Conservation (phyloP, 1,140 invertebrate species). For the Drosophila auraria region DNA sequence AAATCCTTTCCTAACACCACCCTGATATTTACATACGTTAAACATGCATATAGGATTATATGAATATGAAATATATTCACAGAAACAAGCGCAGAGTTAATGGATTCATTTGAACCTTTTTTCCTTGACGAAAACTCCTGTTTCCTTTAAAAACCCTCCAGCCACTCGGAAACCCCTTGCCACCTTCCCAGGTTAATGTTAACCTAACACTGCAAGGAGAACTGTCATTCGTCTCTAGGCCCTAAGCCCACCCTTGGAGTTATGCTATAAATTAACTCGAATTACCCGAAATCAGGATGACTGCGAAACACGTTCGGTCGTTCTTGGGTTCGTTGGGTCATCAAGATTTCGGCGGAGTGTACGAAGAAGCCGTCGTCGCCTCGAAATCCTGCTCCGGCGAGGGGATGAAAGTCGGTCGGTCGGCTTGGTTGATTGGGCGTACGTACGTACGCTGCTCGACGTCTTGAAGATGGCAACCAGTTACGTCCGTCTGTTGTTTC, state of each 20-base stretch:
- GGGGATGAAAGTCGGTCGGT: constrained; percentile 70
- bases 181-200: constrained; percentile 5
- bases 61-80: constrained; percentile 5
- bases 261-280: constrained; percentile 57
- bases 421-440: constrained; percentile 45
- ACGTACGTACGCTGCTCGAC: constrained; percentile 19
- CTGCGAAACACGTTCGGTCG: constrained; percentile 40
- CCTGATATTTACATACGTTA: not conserved
- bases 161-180: constrained; percentile 4
- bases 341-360: constrained; percentile 60
- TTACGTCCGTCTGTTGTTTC: constrained; percentile 47
- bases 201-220: not conserved
- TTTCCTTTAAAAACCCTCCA: not conserved
- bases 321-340: constrained; percentile 33
- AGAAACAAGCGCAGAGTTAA: not conserved
- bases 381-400: constrained; percentile 40
- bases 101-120: constrained; percentile 9
- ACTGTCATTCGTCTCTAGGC: not conserved
- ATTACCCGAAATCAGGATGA: constrained; percentile 36
- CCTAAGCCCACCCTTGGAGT: constrained; percentile 19
- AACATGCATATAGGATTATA: not conserved
- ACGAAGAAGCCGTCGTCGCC: constrained; percentile 45
- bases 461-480: constrained; percentile 78
- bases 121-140: not conserved
- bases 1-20: not conserved